phyloP scores from a whole-genome alignment of 2,797 vertebrate genomes.

The Anabacerthia variegaticeps region DNA sequence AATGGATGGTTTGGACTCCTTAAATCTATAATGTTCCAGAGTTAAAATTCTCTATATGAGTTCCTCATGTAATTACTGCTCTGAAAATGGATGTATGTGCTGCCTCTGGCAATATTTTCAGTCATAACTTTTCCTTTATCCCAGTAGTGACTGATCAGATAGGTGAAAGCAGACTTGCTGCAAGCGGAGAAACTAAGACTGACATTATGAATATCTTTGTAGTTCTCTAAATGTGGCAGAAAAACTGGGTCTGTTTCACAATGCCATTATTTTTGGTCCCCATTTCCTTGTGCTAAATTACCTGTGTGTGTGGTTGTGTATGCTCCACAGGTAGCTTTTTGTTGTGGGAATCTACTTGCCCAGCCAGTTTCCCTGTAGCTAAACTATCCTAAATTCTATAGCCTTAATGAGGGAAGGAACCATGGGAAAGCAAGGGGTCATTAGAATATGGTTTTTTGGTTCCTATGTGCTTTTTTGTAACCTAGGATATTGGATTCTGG shows the following conservation, averaged over 20 bases:
- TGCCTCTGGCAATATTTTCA: neutral
- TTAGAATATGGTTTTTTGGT: rapidly evolving
- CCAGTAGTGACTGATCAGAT: neutral
- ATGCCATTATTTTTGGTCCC: neutral
- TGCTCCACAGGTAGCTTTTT: neutral
- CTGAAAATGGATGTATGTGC: neutral
- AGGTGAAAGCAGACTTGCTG: neutral
- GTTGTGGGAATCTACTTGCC: neutral
- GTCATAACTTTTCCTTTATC: neutral
- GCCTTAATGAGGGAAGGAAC: neutral
- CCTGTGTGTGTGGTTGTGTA: rapidly evolving
- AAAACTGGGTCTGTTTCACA: neutral
- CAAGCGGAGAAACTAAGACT: neutral
- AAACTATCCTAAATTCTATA: neutral
- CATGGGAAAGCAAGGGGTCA: neutral
- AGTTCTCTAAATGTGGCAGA: neutral
- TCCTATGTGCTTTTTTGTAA: neutral
- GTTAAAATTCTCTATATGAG: neutral
- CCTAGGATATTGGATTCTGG: neutral
- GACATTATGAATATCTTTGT: neutral
- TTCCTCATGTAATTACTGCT: neutral
- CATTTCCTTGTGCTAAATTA: neutral
- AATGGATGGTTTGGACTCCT: neutral
- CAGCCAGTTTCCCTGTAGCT: neutral
- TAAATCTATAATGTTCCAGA: neutral